phyloP scores from a whole-genome alignment of 2,113 vertebrate genomes.

The Notarius lentiginosus region DNA sequence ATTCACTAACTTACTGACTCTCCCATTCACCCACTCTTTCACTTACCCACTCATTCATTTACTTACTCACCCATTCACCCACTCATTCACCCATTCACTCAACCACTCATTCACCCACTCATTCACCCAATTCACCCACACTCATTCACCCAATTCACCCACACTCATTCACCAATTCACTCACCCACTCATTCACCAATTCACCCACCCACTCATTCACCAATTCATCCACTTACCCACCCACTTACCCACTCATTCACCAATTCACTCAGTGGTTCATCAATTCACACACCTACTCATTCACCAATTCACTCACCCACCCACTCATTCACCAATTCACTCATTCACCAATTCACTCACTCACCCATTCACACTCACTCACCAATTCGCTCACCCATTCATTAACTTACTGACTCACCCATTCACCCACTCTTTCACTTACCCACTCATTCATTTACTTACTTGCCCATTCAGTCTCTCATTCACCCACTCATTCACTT shows the following conservation, averaged over 20 bases:
- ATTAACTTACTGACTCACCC: no score
- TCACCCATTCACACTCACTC: rapidly evolving
- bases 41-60: neutral
- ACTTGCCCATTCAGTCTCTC: no score
- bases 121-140: neutral
- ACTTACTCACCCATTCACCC: no score
- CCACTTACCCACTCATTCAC: neutral
- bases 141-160: no score
- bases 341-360: neutral
- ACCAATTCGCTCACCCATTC: no score
- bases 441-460: no score
- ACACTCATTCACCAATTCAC: neutral
- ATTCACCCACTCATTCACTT: no score
- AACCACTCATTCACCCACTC: neutral
- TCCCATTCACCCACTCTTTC: no score
- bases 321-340: neutral
- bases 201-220: neutral
- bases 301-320: neutral
- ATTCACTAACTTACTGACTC: no score
- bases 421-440: no score
- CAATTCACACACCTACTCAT: rapidly evolving
- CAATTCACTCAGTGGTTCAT: neutral
- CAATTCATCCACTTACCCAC: neutral
- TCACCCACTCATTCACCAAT: neutral
- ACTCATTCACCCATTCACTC: no score